Percentiles rank a stretch among this genome's conserved stretches.
These are phyloP conservation scores for Empidonax alnorum DNA, from an alignment of 2,113 vertebrate genomes.

Conservation along the genomic window DNA sequence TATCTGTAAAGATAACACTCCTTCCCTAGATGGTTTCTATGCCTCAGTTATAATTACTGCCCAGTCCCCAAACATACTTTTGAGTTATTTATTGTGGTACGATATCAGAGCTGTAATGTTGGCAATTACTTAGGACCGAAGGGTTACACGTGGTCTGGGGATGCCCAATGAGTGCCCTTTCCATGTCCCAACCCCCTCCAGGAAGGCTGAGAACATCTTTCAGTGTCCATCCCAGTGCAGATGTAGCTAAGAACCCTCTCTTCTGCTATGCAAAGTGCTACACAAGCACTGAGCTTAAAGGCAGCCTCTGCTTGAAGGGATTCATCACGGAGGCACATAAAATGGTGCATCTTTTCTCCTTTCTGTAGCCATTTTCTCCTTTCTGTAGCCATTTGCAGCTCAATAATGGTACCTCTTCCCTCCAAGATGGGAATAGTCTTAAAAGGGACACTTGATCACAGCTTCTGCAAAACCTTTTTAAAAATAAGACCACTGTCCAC, in stretches of 20 bases:
- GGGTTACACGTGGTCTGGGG: not conserved
- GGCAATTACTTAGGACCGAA: not conserved
- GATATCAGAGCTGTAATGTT: not conserved
- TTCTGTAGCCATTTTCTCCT: not conserved
- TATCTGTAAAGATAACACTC: constrained; percentile 60
- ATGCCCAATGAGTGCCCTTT: not conserved
- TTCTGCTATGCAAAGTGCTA: not conserved
- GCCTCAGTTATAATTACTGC: constrained; percentile 30
- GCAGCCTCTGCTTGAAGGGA: not conserved
- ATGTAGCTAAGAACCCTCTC: not conserved
- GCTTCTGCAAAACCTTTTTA: not conserved
- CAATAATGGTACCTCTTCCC: not conserved
- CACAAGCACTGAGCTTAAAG: not conserved
- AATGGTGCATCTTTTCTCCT: not conserved
- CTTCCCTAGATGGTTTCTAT: constrained; percentile 5
- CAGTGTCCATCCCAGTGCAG: not conserved
- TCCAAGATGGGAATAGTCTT: not conserved
- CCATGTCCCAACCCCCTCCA: rapidly evolving
- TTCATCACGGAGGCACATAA: not conserved
- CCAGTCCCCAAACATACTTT: not conserved
- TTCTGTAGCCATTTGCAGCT: not conserved
- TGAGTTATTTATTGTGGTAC: not conserved
- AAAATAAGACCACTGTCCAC: not conserved
- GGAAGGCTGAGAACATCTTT: not conserved
- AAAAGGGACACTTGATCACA: not conserved